Evolutionary conservation across 2,113 vertebrate species (phyloP), one percentile per base, ranked within the genome.

Genomic region (Cebidichthys violaceus): DNA sequence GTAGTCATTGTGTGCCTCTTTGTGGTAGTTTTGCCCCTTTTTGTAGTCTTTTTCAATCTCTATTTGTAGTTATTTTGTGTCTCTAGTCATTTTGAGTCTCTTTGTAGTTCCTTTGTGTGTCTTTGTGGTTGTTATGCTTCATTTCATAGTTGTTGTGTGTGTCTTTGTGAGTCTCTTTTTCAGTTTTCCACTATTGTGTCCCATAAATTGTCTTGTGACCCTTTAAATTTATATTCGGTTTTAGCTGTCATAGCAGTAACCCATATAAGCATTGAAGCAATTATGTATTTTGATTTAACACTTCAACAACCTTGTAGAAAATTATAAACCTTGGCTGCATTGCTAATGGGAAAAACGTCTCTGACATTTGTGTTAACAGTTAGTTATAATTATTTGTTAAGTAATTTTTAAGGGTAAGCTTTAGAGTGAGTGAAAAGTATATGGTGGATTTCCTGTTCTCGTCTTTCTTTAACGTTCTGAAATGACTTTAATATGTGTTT

Each of bases 341-440:
- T 45, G 3, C 31, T 35, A 10, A 14, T 17, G 22, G 33, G 13
- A 39, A 39, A 54, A 54, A n/a, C 2, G 2, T 13, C 43, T 20
- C 7, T 29, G 45, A 71, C n/a, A 31, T 43, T 31, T 54, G 9
- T 22, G 50, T 27, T 70, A 27, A 17, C 20, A 64, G 10, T 60
- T 41, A 59, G 29, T 24, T 9, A 41, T 41, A 39, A 41, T 41
- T 13, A 27, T 50, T 50, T 50, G 5, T 37, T n/a, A 2, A 15
- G 17, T 29, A 0, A 39, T 29, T 39, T 55, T 57, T 10, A 33
- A 57, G 1, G 13, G 33, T 3, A 24, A 37, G 14, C 27, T 33
- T 77, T 54, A 22, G 39, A 41, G 50, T 43, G 18, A 66, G 50
- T 57, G 72, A 73, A 60, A 84, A 66, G 65, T 81, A 43, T 9